These are phyloP conservation scores for Diaperis boleti DNA, from an alignment of 2,888 invertebrate species.

Conservation along the genomic window DNA sequence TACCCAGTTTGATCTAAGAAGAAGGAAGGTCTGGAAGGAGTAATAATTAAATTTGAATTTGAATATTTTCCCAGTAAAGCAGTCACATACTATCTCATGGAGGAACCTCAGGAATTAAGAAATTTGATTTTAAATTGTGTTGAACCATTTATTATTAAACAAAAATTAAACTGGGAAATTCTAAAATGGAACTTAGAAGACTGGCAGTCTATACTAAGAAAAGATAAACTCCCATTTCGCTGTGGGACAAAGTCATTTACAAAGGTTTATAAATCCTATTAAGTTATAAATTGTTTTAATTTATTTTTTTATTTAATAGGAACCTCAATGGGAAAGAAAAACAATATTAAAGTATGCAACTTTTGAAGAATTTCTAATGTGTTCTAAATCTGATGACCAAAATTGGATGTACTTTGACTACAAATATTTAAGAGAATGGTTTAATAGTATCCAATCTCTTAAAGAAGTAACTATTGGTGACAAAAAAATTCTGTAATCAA, in stretches of 20 bases:
- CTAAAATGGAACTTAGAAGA: slow-evolving; percentile 73
- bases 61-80: too few relatives aligned
- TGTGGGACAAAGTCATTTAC: slow-evolving; percentile 61
- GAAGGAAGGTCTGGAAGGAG: too few relatives aligned
- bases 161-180: slow-evolving; percentile 71
- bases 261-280: neutral
- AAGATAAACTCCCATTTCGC: slow-evolving; percentile 72
- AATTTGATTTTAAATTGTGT: slow-evolving; percentile 48
- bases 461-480: slow-evolving; percentile 71
- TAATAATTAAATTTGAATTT: too few relatives aligned
- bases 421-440: slow-evolving; percentile 81
- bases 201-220: slow-evolving; percentile 71
- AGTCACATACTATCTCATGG: too few relatives aligned
- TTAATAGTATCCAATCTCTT: slow-evolving; percentile 70
- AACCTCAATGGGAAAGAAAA: slow-evolving; percentile 85
- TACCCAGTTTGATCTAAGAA: too few relatives aligned
- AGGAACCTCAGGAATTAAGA: too few relatives aligned
- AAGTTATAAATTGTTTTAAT: neutral
- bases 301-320: slow-evolving; percentile 49
- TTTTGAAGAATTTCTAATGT: slow-evolving; percentile 73
- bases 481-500: neutral
- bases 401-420: slow-evolving; percentile 89
- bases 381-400: slow-evolving; percentile 61
- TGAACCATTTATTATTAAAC: slow-evolving; percentile 70
- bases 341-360: slow-evolving; percentile 73